phyloP scores from a whole-genome alignment of 2,888 invertebrate genomes.

The Kuschelorhynchus macadamiae region DNA sequence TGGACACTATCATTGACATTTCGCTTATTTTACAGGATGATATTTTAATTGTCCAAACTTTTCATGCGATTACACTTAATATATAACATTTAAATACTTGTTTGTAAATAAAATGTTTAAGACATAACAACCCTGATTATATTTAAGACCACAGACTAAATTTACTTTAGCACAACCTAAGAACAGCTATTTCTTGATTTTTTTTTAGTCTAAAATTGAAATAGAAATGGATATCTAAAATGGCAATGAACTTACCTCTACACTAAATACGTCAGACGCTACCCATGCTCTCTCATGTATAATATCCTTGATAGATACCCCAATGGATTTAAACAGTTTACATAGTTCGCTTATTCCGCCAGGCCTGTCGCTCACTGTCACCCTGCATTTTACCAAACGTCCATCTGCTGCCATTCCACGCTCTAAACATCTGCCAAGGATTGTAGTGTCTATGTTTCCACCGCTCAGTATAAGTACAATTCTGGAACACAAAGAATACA shows the following conservation, averaged over 20 bases:
- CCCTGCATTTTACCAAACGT: conserved; percentile 80
- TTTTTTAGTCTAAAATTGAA: no score
- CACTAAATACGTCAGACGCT: conserved; percentile 88
- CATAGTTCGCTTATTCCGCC: conserved; percentile 91
- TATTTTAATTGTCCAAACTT: no score
- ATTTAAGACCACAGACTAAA: no score
- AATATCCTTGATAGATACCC: conserved; percentile 94
- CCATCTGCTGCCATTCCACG: conserved; percentile 91
- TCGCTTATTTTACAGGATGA: no score
- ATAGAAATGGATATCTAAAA: neutral
- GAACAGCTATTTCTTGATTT: no score
- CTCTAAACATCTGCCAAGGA: conserved; percentile 89
- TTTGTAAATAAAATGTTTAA: no score
- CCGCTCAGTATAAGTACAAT: conserved; percentile 89
- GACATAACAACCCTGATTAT: no score
- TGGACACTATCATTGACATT: no score
- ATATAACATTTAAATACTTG: no score
- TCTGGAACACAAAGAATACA: conserved; percentile 70
- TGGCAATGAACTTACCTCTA: conserved; percentile 69
- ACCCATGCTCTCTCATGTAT: conserved; percentile 97
- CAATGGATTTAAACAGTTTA: conserved; percentile 79
- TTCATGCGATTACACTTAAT: no score
- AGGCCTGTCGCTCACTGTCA: conserved; percentile 87
- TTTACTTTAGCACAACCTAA: no score
- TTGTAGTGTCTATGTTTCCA: conserved; percentile 94